Evolutionary conservation across 2,888 invertebrate species (phyloP).

Genomic region (Palloptera scutellata): DNA sequence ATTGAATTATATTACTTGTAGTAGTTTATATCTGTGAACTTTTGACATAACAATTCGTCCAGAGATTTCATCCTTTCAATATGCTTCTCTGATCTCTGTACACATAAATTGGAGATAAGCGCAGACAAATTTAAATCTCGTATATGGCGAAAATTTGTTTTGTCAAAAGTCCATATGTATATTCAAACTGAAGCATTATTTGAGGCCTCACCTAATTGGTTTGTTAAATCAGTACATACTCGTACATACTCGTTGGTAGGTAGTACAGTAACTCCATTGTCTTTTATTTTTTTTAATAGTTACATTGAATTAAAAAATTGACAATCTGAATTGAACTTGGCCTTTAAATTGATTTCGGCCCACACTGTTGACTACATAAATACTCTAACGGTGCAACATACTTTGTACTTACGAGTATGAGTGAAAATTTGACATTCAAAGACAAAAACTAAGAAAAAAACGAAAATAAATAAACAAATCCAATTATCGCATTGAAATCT

Average conservation of each 20-base stretch:
- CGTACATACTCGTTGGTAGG: not conserved
- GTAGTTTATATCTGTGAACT: no score
- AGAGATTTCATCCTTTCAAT: no score
- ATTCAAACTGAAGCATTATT: no score
- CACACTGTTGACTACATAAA: not conserved
- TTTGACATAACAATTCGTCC: no score
- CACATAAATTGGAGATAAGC: no score
- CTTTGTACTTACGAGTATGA: conserved; percentile 7
- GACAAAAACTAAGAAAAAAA: conserved; percentile 8
- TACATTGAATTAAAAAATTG: not conserved
- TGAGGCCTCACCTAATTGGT: no score
- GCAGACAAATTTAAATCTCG: no score
- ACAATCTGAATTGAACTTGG: conserved; percentile 13
- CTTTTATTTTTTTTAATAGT: not conserved
- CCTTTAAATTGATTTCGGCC: conserved; percentile 10
- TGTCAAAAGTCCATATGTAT: no score
- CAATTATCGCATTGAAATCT: conserved; percentile 8
- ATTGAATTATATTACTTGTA: no score
- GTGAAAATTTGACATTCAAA: conserved; percentile 18
- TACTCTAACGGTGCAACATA: conserved; percentile 2
- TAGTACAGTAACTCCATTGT: not conserved
- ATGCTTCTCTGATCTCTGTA: no score
- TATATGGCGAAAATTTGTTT: no score
- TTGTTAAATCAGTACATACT: no score
- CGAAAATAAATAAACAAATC: not conserved